Percentiles rank a stretch among this genome's conserved stretches.
Evolutionary conservation across 2,797 vertebrate genomes (phyloP).

Genomic region (Sphenopsis melanotis): DNA sequence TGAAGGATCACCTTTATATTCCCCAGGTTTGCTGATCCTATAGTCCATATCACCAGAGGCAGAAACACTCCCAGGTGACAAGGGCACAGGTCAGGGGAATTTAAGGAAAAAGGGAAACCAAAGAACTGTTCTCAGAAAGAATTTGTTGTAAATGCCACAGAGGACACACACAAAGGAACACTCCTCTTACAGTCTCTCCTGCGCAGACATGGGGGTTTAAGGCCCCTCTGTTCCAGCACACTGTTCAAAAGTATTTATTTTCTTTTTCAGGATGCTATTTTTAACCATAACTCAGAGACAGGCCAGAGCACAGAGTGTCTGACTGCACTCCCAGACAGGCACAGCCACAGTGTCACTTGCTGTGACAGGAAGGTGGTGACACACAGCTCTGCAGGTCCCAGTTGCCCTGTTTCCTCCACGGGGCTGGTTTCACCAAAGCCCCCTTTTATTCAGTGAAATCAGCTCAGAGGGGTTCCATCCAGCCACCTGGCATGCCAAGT

Average conservation of each 20-base stretch:
- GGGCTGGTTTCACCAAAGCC: background rate
- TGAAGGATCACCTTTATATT: background rate
- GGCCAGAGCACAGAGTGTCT: background rate
- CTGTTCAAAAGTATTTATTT: background rate
- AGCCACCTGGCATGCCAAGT: background rate
- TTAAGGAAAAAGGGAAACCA: background rate
- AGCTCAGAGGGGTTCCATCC: background rate
- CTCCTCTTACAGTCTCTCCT: background rate
- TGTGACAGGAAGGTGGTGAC: background rate
- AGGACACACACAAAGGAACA: background rate
- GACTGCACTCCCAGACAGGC: background rate
- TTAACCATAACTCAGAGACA: background rate
- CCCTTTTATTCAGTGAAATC: fast-evolving
- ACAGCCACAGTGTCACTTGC: background rate
- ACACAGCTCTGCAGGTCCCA: background rate
- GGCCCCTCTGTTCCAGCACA: background rate
- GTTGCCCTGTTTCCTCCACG: fast-evolving
- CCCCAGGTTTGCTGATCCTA: background rate
- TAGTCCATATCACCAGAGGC: background rate
- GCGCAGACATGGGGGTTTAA: background rate
- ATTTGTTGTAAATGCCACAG: background rate
- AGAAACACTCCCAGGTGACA: background rate
- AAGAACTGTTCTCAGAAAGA: background rate
- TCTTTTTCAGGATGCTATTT: background rate
- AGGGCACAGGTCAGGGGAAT: background rate